These are phyloP conservation scores for Zaprionus ghesquierei DNA, from an alignment of 1,140 invertebrate species.

Conservation along the genomic window DNA sequence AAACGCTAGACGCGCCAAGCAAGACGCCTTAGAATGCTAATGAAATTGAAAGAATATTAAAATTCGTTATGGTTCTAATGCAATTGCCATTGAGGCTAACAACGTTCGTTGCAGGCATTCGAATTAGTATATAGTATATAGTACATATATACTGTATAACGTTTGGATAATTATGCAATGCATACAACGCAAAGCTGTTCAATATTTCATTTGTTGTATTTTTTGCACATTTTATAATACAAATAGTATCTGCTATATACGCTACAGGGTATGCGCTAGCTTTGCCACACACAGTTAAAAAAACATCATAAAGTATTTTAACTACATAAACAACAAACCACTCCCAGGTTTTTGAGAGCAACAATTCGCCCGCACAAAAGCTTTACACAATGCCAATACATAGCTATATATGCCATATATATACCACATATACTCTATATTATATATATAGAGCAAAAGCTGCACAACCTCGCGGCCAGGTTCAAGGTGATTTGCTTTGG, in stretches of 20 bases:
- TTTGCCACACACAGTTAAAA: neutral
- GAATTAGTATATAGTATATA: conserved; percentile 27
- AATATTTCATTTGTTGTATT: neutral
- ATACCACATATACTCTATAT: conserved; percentile 8
- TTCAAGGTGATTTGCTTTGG: conserved; percentile 62
- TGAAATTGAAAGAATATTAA: conserved; percentile 31
- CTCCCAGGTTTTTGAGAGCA: neutral
- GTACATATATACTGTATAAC: conserved; percentile 3
- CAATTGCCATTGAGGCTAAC: conserved; percentile 16
- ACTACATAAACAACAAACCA: conserved; percentile 14
- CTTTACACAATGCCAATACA: conserved; percentile 7
- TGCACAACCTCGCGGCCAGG: conserved; percentile 64
- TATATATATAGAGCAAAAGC: conserved; percentile 18
- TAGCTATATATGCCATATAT: neutral
- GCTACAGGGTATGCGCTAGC: neutral
- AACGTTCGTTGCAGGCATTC: conserved; percentile 38
- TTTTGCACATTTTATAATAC: neutral
- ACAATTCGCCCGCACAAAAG: conserved; percentile 13
- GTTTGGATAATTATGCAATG: neutral
- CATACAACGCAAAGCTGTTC: neutral
- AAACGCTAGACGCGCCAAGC: conserved; percentile 28
- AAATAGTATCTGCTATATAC: too few relatives aligned
- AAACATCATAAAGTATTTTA: neutral
- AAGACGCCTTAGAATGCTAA: conserved; percentile 64
- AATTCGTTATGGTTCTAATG: conserved; percentile 4